These are phyloP conservation scores for Dasypolia templi DNA, from an alignment of 2,888 invertebrate species.

Conservation along the genomic window DNA sequence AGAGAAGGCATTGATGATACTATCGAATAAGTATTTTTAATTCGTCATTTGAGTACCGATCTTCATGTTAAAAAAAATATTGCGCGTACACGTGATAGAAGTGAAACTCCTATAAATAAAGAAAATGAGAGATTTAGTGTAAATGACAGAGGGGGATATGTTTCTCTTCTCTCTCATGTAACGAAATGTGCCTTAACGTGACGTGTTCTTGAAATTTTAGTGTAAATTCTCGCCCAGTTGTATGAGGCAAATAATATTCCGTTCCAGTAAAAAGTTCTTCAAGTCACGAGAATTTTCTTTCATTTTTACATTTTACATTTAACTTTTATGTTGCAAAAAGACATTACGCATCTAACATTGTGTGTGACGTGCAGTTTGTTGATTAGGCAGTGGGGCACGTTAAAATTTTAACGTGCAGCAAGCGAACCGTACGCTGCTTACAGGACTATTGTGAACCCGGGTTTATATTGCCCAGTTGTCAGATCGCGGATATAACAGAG, in stretches of 20 bases:
- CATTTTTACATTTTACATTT: not conserved
- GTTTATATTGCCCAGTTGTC: conserved; percentile 12
- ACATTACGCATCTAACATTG: conserved; percentile 2
- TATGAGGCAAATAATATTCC: not conserved
- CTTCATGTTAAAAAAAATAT: not conserved
- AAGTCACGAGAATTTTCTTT: not conserved
- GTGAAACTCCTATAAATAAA: not conserved
- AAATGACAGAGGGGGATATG: not conserved
- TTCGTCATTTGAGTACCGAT: not conserved
- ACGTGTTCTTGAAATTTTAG: not conserved
- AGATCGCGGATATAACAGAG: conserved; percentile 2
- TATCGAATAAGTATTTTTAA: not conserved
- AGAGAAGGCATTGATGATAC: not conserved
- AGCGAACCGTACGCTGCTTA: conserved; percentile 2
- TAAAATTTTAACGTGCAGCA: conserved; percentile 47
- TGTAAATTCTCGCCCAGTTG: not conserved
- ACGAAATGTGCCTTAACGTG: not conserved
- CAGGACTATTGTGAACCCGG: conserved; percentile 14
- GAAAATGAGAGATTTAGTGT: too few relatives aligned
- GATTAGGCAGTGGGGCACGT: conserved; percentile 40
- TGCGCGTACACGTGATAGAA: not conserved
- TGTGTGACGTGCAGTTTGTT: conserved; percentile 8
- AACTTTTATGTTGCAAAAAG: conserved; percentile 1
- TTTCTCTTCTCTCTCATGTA: not conserved
- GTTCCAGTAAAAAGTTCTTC: not conserved